Base-by-base conservation (phyloP, 2,797 vertebrate genomes). In the Bradypodion pumilum region DNA sequence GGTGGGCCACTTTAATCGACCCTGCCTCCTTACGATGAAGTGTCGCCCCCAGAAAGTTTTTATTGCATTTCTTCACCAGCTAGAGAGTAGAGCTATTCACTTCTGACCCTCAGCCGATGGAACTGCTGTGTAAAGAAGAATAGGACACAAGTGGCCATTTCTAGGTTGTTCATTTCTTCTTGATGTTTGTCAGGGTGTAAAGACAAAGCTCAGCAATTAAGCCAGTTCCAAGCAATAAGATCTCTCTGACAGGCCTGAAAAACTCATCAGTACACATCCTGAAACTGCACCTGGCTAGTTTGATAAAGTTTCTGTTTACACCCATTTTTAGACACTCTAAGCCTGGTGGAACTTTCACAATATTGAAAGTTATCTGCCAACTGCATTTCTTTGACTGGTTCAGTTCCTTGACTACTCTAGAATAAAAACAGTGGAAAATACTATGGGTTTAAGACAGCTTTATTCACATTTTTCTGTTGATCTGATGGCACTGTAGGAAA, bases 71-170 rank as follows among this genome's bases (percentile, higher is more conserved):
- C 5, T 37, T 78, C 32, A 40, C 44, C 23, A 46, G 37, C 29
- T 27, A 7, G 42, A 49, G 63, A 23, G 4, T 15, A 35, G 27
- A 68, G 16, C 63, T 32, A 32, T 46, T n/a, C 23, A 73, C 16
- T 7, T 9, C 63, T 81, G 40, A 59, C 40, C n/a, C 16, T 83
- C 25, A 85, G 73, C 52, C 85, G 72, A 21, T 69, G 72, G 78
- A 63, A 81, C 10, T 80, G 40, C 49, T 62, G 52, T 23, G 42
- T 72, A 76, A 46, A 4, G 13, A 75, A 25, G 29, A 40, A n/a
- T 62, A 44, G n/a, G 25, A 49, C 32, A 66, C 62, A 52, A 59
- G 9, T 4, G 32, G 65, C 65, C 32, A 66, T 35, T 7, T 5
- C 42, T 32, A 44, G 12, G 2, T 70, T 62, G n/a, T 72, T 49